Conservation (phyloP, 2,113 vertebrate genomes). For the Antigone vipio region DNA sequence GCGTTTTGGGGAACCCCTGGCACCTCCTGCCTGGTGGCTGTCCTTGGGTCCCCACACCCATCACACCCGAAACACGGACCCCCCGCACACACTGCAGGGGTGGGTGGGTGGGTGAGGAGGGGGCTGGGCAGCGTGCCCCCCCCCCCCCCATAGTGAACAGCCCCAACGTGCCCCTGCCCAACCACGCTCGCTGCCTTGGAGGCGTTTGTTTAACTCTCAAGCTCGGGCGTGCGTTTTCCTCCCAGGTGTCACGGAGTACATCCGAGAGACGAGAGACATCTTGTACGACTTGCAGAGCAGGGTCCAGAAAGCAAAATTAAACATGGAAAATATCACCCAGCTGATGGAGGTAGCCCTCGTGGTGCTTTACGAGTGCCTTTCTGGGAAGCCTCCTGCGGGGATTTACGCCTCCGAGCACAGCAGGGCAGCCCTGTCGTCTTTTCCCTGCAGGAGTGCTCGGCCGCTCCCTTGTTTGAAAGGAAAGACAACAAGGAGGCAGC, state of each 20-base stretch:
- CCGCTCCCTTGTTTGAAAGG: conserved; percentile 72
- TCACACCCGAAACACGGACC: rapidly evolving
- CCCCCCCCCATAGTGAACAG: rapidly evolving
- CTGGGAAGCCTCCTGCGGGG: rapidly evolving
- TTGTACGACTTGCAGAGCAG: conserved; percentile 67
- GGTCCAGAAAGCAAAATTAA: conserved; percentile 72
- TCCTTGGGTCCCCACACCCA: not conserved
- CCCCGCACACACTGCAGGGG: rapidly evolving
- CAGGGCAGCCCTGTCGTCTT: rapidly evolving
- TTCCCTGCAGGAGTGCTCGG: conserved; percentile 66
- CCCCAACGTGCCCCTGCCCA: rapidly evolving
- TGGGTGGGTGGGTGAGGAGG: no score
- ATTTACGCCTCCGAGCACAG: not conserved
- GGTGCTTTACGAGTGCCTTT: not conserved
- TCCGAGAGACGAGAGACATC: conserved; percentile 61
- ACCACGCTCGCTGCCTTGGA: no score
- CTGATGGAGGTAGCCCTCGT: conserved; percentile 68
- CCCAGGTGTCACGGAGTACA: conserved; percentile 70
- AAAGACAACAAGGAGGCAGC: conserved; percentile 71
- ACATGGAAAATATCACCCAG: conserved; percentile 62
- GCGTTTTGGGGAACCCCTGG: rapidly evolving
- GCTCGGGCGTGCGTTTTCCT: rapidly evolving
- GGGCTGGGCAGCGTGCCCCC: rapidly evolving
- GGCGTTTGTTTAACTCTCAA: rapidly evolving
- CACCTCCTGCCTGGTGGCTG: rapidly evolving